Evolutionary conservation across 2,113 vertebrate genomes (phyloP), one percentile per base, ranked within the genome.

Genomic region (Neolamprologus modestus): DNA sequence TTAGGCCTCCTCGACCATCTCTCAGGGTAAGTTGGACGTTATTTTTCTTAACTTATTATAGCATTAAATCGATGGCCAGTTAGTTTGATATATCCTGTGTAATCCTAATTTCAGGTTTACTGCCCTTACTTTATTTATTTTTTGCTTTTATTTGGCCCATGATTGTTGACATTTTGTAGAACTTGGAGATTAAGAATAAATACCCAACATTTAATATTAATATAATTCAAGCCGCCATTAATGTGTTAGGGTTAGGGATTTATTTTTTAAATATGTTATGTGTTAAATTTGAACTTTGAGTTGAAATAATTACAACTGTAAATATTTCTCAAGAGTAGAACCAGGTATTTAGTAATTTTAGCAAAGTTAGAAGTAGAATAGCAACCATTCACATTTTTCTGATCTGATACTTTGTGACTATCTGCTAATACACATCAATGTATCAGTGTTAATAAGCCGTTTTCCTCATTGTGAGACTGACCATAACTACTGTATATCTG

Each of bases 1-100:
- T 96, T 3, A 88, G 95, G 45, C 95, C 95, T 54, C 95, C 95
- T 24, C 93, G 95, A 24, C 95, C 95, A 53, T 96, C 95, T 14
- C 95, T 96, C 31, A 92, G 57, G 94, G 95, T 96, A 57, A 92
- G 93, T 90, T 47, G 8, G 45, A 89, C 26, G 2, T 37, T 42
- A 54, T 50, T 83, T 79, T 52, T 53, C 17, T 35, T 6, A 5
- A 28, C 13, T 76, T 76, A 3, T 7, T 76, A 47, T 47, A 26
- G 21, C 21, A 73, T 73, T 73, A 17, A 45, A 7, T 7, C 16
- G 1, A 47, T 50, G 42, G 16, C 71, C 71, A 76, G 14, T 47
- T 76, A 76, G 40, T 28, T 76, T 26, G 42, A 76, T 47, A 17
- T 76, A 8, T 5, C 40, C 9, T 76, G 40, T 11, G 40, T 19